Evolutionary conservation across 2,113 vertebrate species (phyloP).

Genomic region (Podilymbus podiceps): DNA sequence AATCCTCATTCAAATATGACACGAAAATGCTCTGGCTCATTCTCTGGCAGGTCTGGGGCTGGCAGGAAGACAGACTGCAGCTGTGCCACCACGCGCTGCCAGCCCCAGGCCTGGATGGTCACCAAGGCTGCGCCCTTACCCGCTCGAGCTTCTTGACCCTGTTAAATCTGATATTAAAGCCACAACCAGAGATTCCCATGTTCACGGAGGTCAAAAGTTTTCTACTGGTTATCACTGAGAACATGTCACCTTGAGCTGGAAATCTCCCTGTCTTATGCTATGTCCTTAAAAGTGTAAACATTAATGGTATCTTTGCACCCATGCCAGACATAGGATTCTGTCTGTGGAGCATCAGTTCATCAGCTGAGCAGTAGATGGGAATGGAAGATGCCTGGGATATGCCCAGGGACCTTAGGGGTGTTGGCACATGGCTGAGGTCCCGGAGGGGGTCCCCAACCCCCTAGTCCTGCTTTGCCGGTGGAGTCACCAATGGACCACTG

Average conservation of each 20-base stretch:
- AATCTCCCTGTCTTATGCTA: background rate
- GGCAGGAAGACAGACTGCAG: background rate
- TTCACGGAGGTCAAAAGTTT: background rate
- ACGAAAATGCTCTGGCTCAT: background rate
- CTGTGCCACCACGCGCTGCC: background rate
- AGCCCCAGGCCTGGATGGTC: background rate
- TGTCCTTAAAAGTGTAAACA: background rate
- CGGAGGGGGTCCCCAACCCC: background rate
- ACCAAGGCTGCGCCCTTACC: background rate
- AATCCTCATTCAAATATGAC: background rate
- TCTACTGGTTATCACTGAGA: background rate
- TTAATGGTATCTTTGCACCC: background rate
- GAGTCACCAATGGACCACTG: fast-evolving
- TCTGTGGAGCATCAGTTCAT: background rate
- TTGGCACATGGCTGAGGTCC: fast-evolving
- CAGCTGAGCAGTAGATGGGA: background rate
- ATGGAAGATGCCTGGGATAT: background rate
- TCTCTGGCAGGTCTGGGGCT: background rate
- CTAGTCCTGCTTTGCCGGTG: fast-evolving
- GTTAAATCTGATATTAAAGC: background rate
- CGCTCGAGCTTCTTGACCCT: background rate
- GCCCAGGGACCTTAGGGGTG: background rate
- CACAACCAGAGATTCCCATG: background rate
- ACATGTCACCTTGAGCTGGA: background rate
- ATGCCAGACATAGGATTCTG: background rate